Evolutionary conservation across 1,140 invertebrate genomes (phyloP).

Genomic region (Solenopsis fugax): DNA sequence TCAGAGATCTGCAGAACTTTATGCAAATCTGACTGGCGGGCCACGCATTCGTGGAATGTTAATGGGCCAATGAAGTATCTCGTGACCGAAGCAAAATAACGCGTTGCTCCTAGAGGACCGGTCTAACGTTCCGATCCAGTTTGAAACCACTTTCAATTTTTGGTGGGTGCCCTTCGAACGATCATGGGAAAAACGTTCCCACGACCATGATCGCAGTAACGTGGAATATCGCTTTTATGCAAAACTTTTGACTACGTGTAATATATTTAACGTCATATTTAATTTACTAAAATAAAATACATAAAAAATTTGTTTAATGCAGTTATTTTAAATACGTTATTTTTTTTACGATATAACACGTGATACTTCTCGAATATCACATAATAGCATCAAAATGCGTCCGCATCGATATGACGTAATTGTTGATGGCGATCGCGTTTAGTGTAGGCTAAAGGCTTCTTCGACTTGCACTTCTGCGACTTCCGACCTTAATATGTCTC

Average conservation of each 20-base stretch:
- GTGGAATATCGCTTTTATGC: conserved; percentile 36
- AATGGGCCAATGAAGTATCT: conserved; percentile 54
- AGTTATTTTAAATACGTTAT: not conserved
- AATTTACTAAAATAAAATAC: not conserved
- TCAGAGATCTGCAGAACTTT: conserved; percentile 50
- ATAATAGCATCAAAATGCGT: not conserved
- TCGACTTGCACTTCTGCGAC: conserved; percentile 74
- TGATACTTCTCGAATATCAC: not conserved
- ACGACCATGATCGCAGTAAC: conserved; percentile 37
- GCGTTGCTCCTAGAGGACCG: conserved; percentile 51
- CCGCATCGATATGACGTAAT: conserved; percentile 64
- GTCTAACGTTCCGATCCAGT: conserved; percentile 66
- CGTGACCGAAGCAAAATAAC: conserved; percentile 60
- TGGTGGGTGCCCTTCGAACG: not conserved
- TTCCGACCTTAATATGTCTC: conserved; percentile 77
- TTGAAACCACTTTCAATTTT: conserved; percentile 74
- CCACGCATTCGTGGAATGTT: conserved; percentile 69
- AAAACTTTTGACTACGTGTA: not conserved
- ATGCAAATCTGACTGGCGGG: conserved; percentile 60
- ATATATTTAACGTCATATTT: not conserved
- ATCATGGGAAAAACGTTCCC: conserved; percentile 49
- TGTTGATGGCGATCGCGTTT: conserved; percentile 49
- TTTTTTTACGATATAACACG: not conserved
- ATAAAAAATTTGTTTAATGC: conserved; percentile 7
- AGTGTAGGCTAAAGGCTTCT: conserved; percentile 75